Evolutionary conservation across 2,797 vertebrate genomes (phyloP).

Genomic region (Melanotaenia parkinsoni): DNA sequence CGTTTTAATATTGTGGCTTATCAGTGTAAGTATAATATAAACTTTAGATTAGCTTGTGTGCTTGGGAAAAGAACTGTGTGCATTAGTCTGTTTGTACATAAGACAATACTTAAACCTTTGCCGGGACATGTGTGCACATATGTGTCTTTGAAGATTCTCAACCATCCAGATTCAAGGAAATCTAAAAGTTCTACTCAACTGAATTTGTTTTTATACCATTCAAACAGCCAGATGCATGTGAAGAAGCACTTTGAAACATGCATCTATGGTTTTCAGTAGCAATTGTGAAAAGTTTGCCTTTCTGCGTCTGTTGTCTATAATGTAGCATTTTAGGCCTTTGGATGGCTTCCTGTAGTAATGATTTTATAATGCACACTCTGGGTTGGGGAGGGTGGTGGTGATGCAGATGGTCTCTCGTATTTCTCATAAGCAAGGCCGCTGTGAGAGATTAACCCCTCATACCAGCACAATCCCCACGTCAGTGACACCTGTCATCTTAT

Average conservation of each 20-base stretch:
- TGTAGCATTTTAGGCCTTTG: conserved; percentile 52
- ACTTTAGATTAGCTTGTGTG: not conserved
- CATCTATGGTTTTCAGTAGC: conserved; percentile 27
- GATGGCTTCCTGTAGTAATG: conserved; percentile 61
- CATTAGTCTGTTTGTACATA: conserved; percentile 1
- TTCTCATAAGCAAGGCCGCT: conserved; percentile 65
- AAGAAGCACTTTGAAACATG: conserved; percentile 21
- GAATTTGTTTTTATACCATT: conserved; percentile 39
- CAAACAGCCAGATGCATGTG: conserved; percentile 29
- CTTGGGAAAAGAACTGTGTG: not conserved
- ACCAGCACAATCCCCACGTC: conserved; percentile 67
- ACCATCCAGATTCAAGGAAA: conserved; percentile 16
- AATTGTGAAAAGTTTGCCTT: conserved; percentile 46
- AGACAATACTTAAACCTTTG: conserved; percentile 15
- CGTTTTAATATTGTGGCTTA: not conserved
- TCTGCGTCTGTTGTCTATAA: conserved; percentile 31
- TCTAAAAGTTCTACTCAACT: conserved; percentile 22
- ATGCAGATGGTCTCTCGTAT: conserved; percentile 73
- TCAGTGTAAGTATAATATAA: not conserved
- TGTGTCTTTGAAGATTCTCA: conserved; percentile 18
- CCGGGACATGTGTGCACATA: conserved; percentile 4
- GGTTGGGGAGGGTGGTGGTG: conserved; percentile 43
- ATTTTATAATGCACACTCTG: conserved; percentile 67
- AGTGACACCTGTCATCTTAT: conserved; percentile 77
- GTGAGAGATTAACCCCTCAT: conserved; percentile 75